These are phyloP conservation scores for Atta colombica DNA, from an alignment of 1,140 invertebrate species.

Conservation along the genomic window DNA sequence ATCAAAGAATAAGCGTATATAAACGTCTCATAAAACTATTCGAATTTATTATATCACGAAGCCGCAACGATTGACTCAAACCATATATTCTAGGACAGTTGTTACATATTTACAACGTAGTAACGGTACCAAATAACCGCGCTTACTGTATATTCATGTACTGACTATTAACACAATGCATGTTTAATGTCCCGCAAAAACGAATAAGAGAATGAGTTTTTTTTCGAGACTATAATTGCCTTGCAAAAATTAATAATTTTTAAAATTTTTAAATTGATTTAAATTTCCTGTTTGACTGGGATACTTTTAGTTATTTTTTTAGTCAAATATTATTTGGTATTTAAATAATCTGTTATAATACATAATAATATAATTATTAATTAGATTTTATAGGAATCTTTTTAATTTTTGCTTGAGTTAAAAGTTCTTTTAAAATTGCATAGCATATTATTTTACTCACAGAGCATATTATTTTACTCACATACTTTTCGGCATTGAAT, in stretches of 20 bases:
- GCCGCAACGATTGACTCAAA: not conserved
- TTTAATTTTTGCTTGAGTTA: not conserved
- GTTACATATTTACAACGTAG: slow-evolving; percentile 45
- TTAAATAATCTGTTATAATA: slow-evolving; percentile 8
- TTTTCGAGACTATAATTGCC: not conserved
- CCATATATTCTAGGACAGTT: slow-evolving; percentile 25
- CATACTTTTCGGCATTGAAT: slow-evolving; percentile 3
- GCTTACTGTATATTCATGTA: slow-evolving; percentile 37
- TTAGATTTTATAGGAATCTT: not conserved
- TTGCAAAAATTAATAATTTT: not conserved
- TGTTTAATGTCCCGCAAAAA: slow-evolving; percentile 8
- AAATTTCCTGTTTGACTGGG: not conserved
- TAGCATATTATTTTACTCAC: not conserved
- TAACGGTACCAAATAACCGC: slow-evolving; percentile 42
- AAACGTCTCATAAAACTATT: not conserved
- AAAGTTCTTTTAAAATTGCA: slow-evolving; percentile 3
- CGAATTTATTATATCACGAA: slow-evolving; percentile 17
- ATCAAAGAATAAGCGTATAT: not conserved
- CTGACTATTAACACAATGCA: slow-evolving; percentile 19
- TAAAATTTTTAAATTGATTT: not conserved
- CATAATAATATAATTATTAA: slow-evolving; percentile 22
- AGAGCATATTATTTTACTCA: not conserved
- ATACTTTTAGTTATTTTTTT: not conserved
- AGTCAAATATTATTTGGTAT: not conserved
- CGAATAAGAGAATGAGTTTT: not conserved